Evolutionary conservation across 2,113 vertebrate genomes (phyloP).

Genomic region (Chiloscyllium plagiosum): DNA sequence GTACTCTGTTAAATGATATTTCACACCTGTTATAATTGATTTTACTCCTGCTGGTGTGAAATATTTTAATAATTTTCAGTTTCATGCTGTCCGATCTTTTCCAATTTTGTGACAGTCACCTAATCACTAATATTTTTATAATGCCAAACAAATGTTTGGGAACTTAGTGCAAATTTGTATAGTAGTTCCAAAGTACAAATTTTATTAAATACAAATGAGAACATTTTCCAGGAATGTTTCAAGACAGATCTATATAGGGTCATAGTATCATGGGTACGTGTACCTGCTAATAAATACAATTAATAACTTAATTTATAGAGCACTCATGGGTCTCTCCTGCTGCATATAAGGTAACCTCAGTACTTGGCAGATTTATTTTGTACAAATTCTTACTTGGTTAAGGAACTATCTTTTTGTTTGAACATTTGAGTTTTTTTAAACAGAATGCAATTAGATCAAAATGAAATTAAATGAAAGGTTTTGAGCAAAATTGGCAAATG

Average conservation of each 20-base stretch:
- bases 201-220: slow-evolving; percentile 9
- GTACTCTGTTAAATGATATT: not conserved
- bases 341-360: not conserved
- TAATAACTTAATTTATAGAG: not conserved
- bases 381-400: not conserved
- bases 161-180: not conserved
- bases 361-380: not conserved
- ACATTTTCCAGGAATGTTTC: not conserved
- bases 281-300: not conserved
- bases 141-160: not conserved
- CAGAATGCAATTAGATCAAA: not conserved
- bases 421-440: not conserved
- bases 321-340: no score
- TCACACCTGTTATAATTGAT: not conserved
- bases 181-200: not conserved
- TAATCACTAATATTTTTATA: not conserved
- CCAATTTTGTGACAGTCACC: not conserved
- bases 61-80: not conserved
- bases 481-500: not conserved
- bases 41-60: slow-evolving; percentile 8
- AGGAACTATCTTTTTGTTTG: not conserved
- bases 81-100: not conserved
- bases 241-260: not conserved
- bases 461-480: not conserved
- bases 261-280: not conserved